These are phyloP conservation scores for Emmelina monodactyla DNA, from an alignment of 2,888 invertebrate genomes.

Conservation along the genomic window DNA sequence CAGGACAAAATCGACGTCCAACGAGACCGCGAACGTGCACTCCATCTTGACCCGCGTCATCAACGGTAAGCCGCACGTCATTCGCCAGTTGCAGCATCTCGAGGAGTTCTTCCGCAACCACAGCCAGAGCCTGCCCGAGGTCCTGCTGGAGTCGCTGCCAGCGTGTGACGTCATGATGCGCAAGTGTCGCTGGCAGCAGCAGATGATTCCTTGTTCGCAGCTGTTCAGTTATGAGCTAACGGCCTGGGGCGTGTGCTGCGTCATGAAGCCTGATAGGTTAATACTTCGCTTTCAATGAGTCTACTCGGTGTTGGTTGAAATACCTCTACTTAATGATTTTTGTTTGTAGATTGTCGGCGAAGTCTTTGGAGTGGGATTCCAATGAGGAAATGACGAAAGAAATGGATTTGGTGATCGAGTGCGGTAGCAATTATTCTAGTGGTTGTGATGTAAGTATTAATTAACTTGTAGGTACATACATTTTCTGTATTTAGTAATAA, in stretches of 20 bases:
- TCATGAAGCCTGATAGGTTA: slow-evolving; percentile 29
- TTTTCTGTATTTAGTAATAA: no score
- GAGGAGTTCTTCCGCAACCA: slow-evolving; percentile 24
- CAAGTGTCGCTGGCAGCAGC: slow-evolving; percentile 32
- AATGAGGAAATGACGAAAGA: slow-evolving; percentile 13
- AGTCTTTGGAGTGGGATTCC: slow-evolving; percentile 1
- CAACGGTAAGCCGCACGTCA: slow-evolving; percentile 19
- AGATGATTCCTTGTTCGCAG: slow-evolving; percentile 24
- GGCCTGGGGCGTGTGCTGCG: slow-evolving; percentile 37
- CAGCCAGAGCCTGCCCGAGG: slow-evolving; percentile 26
- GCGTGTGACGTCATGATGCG: slow-evolving; percentile 24
- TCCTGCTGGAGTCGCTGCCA: slow-evolving; percentile 25
- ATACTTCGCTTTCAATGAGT: slow-evolving; percentile 9
- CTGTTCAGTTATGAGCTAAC: slow-evolving; percentile 33
- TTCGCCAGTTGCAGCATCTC: slow-evolving; percentile 22
- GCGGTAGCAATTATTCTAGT: slow-evolving; percentile 20
- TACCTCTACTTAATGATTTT: slow-evolving; percentile 10
- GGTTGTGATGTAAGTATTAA: slow-evolving; percentile 29
- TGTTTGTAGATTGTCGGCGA: neutral
- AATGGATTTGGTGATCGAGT: slow-evolving; percentile 30
- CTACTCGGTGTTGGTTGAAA: slow-evolving; percentile 11
- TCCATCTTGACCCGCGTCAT: slow-evolving; percentile 19
- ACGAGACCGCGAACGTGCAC: neutral
- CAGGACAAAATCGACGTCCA: neutral
- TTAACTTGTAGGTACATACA: neutral